Evolutionary conservation across 2,113 vertebrate genomes (phyloP).

Genomic region (Helogale parvula): DNA sequence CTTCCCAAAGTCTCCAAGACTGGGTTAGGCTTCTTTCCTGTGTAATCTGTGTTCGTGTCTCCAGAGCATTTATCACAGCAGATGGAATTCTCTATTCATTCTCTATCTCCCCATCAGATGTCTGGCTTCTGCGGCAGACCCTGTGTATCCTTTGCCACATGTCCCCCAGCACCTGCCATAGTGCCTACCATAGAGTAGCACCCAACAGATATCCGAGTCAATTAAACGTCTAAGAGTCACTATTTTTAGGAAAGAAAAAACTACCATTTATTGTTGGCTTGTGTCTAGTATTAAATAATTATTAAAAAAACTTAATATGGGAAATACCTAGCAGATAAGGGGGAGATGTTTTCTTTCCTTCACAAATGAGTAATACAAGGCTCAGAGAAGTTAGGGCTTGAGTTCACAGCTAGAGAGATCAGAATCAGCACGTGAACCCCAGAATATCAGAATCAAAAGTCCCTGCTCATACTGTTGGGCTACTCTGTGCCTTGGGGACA

Average conservation of each 20-base stretch:
- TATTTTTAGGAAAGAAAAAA: constrained; percentile 9
- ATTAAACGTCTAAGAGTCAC: background rate
- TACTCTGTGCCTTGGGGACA: too few relatives aligned
- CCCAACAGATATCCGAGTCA: background rate
- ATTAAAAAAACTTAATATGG: background rate
- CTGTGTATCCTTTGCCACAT: fast-evolving
- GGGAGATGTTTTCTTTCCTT: background rate
- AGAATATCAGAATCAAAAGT: background rate
- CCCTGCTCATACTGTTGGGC: fast-evolving
- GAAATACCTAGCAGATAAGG: background rate
- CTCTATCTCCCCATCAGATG: fast-evolving
- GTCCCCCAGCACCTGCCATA: background rate
- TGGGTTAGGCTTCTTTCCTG: background rate
- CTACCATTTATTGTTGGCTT: background rate
- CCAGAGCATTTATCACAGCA: background rate
- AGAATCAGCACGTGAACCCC: background rate
- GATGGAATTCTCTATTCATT: background rate
- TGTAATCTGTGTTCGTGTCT: background rate
- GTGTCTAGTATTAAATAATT: background rate
- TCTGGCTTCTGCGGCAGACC: background rate
- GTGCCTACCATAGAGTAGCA: background rate
- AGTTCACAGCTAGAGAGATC: background rate
- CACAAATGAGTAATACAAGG: background rate
- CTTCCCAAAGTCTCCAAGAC: background rate
- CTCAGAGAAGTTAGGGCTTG: background rate